Evolutionary conservation across 2,113 vertebrate species (phyloP).

Genomic region (Thymallus thymallus): DNA sequence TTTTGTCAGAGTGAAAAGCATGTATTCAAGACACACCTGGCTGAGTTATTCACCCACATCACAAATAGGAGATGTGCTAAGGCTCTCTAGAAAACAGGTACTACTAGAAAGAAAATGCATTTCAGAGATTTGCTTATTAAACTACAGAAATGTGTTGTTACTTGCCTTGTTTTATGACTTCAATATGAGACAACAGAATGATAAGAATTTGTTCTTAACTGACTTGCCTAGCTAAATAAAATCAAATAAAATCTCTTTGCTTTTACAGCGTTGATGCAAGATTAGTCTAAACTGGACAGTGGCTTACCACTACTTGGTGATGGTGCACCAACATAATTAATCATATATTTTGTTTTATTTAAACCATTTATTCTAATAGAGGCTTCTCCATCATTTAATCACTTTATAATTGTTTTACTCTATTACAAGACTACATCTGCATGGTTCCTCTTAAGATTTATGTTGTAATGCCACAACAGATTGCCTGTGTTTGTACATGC

Average conservation of each 20-base stretch:
- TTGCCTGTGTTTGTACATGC: conserved; percentile 40
- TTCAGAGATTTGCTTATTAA: conserved; percentile 18
- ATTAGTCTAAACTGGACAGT: not conserved
- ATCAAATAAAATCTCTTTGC: not conserved
- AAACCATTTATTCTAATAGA: conserved; percentile 3
- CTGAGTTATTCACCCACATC: conserved; percentile 38
- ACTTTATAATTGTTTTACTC: conserved; percentile 5
- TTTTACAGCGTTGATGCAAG: not conserved
- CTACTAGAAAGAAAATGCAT: not conserved
- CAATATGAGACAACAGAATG: not conserved
- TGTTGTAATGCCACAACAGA: conserved; percentile 18
- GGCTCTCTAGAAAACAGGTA: not conserved
- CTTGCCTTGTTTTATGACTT: not conserved
- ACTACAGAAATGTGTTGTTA: no score
- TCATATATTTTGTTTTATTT: not conserved
- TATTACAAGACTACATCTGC: not conserved
- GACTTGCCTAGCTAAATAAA: no score
- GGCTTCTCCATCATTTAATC: not conserved
- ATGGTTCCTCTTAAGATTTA: conserved; percentile 25
- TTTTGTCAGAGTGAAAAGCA: conserved; percentile 1
- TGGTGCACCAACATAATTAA: not conserved
- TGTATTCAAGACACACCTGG: conserved; percentile 46
- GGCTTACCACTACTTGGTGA: conserved; percentile 29
- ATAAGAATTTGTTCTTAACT: no score
- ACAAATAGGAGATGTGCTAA: conserved; percentile 15